Base-by-base conservation (phyloP, 2,888 invertebrate genomes). In the Osmoderma eremita region DNA sequence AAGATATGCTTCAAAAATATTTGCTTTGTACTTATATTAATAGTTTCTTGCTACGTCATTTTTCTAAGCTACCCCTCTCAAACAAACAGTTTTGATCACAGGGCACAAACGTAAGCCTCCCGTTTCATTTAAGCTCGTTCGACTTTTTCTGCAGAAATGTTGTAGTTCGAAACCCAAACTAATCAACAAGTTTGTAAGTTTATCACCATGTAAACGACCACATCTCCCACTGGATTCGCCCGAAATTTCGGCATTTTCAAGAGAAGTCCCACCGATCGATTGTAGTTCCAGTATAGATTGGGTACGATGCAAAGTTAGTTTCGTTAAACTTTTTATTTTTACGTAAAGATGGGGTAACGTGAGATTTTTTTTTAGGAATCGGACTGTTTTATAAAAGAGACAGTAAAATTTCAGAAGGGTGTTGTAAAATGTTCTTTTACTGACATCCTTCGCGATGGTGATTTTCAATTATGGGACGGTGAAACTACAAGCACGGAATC, bases 241-340 rank as follows among this genome's bases (percentile, higher is more conserved):
- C 5, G 91, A 91, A 74, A 90, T 95, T 38, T 89, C 88, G 82
- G 88, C 88, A 77, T 93, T 91, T 74, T 87, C 93, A 67, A 84
- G 86, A 71, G 79, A 86, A 10, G 84, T 87, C 12, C 85, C 88
- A 0, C 86, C 87, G 0, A 83, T 95, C 1, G 81, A 85, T 12
- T 96, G 96, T 77, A 84, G 85, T 10, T 85, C 80, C 69, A 85
- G 82, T 39, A 74, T 78, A 30, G 91, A 94, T 78, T 96, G 95
- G 96, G 92, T 95, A 1, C 85, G 84, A 73, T 91, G 92, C 72
- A 85, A 87, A 78, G 92, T 92, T 78, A 86, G 87, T 78, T 68
- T 63, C 20, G 61, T 10, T 8, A 53, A 22, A 17, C 12, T 15
- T 36, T 65, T 36, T 20, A n/a, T n/a, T n/a, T n/a, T n/a, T n/a